A percentile compares a stretch with the other conserved stretches of the same genome.
phyloP scores from a whole-genome alignment of 2,888 invertebrate genomes.

The Incurvaria masculella region DNA sequence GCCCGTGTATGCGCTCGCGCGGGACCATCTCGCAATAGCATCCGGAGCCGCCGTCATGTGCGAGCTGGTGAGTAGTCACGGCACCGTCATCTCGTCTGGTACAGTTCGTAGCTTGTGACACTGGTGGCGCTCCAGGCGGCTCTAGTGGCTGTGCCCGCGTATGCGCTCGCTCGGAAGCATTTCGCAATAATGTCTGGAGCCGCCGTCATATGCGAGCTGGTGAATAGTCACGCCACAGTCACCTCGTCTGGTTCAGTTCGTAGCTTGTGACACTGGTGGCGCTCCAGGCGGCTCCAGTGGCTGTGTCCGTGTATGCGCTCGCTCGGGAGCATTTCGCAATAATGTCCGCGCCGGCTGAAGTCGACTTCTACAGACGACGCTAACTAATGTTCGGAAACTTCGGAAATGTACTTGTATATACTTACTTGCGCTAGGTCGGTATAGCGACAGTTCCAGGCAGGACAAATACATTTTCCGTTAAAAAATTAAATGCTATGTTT shows the following conservation, averaged over 20 bases:
- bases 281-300: conserved; percentile 24
- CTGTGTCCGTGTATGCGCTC: conserved; percentile 33
- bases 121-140: conserved; percentile 23
- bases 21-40: conserved; percentile 34
- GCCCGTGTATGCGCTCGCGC: conserved; percentile 31
- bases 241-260: conserved; percentile 19
- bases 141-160: conserved; percentile 29
- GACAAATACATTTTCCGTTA: too few relatives aligned
- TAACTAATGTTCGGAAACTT: too few relatives aligned
- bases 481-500: too few relatives aligned
- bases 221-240: conserved; percentile 20
- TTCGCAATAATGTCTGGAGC: conserved; percentile 38
- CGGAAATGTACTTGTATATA: too few relatives aligned
- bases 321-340: conserved; percentile 32
- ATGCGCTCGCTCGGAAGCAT: conserved; percentile 31
- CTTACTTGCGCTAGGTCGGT: too few relatives aligned
- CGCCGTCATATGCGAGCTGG: conserved; percentile 44
- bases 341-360: conserved; percentile 35
- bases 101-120: conserved; percentile 24
- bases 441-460: too few relatives aligned
- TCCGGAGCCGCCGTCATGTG: conserved; percentile 37
- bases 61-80: conserved; percentile 41
- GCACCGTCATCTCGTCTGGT: conserved; percentile 17
- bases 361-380: too few relatives aligned
- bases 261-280: conserved; percentile 25